A percentile compares a stretch with the other conserved stretches of the same genome.
Conservation (phyloP, 2,888 invertebrate genomes). For the Druceiella hillmani region DNA sequence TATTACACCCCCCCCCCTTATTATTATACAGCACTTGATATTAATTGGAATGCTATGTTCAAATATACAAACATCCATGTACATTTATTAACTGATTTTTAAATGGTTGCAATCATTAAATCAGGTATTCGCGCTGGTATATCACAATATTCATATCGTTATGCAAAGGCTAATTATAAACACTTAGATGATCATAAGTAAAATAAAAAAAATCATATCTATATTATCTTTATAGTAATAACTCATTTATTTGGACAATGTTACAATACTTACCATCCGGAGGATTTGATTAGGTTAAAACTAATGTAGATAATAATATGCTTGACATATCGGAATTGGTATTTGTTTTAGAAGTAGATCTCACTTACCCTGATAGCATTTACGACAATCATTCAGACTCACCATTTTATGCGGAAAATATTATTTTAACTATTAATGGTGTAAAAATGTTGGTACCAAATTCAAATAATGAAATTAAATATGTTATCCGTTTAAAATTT, state of each 20-base stretch:
- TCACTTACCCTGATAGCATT: constrained; percentile 24
- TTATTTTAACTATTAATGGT: too few relatives aligned
- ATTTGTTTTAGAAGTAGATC: constrained; percentile 28
- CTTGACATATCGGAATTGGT: constrained; percentile 18
- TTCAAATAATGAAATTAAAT: too few relatives aligned
- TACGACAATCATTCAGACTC: constrained; percentile 24
- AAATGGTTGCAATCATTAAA: constrained; percentile 21
- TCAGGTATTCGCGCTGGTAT: constrained; percentile 22
- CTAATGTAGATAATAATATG: constrained; percentile 13
- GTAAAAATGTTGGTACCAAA: too few relatives aligned
- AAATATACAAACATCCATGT: constrained; percentile 18
- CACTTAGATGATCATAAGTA: constrained; percentile 25
- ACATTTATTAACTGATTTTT: constrained; percentile 21
- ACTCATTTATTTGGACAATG: constrained; percentile 31
- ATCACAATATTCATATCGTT: constrained; percentile 23
- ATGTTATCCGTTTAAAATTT: too few relatives aligned
- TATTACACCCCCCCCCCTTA: constrained; percentile 23
- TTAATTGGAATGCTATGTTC: constrained; percentile 26
- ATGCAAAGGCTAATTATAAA: constrained; percentile 29
- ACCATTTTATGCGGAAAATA: constrained; percentile 17
- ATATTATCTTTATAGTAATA: constrained; percentile 30
- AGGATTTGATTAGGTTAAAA: constrained; percentile 27
- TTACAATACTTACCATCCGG: constrained; percentile 26
- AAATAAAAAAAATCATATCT: constrained; percentile 23
- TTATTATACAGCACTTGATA: constrained; percentile 20